Evolutionary conservation across 2,888 invertebrate genomes (phyloP).

Genomic region (Apodemia zela): DNA sequence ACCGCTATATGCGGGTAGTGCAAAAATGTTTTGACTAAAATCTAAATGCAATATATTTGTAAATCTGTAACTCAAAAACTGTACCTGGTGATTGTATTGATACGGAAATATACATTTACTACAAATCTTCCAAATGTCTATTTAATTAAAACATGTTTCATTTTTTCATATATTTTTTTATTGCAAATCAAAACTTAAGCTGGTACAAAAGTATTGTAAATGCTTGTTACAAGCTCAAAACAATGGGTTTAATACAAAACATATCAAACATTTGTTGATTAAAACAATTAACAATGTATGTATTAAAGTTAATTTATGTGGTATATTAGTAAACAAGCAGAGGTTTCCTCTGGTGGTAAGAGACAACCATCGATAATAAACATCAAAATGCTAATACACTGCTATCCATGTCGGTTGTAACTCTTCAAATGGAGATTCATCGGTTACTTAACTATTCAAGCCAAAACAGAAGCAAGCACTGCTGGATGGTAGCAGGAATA

Average conservation of each 20-base stretch:
- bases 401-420: not conserved
- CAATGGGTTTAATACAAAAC: constrained; percentile 38
- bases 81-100: constrained; percentile 79
- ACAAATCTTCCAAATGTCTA: constrained; percentile 69
- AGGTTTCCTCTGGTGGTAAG: not conserved
- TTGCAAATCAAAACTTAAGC: constrained; percentile 67
- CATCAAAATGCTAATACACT: not conserved
- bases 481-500: no score
- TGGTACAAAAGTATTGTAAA: constrained; percentile 40
- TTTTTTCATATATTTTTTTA: constrained; percentile 45
- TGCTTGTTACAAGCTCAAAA: constrained; percentile 38
- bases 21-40: constrained; percentile 53
- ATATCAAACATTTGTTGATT: constrained; percentile 27
- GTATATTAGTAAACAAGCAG: not conserved
- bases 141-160: constrained; percentile 43
- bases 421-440: not conserved
- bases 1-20: constrained; percentile 50
- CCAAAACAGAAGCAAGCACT: not conserved
- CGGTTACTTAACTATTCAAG: not conserved
- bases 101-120: constrained; percentile 79
- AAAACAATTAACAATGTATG: not conserved
- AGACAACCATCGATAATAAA: not conserved
- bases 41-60: constrained; percentile 56
- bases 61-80: constrained; percentile 72
- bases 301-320: not conserved